A percentile compares a stretch with the other conserved stretches of the same genome.
phyloP scores from a whole-genome alignment of 2,797 vertebrate genomes.

The Apodemus agrarius region DNA sequence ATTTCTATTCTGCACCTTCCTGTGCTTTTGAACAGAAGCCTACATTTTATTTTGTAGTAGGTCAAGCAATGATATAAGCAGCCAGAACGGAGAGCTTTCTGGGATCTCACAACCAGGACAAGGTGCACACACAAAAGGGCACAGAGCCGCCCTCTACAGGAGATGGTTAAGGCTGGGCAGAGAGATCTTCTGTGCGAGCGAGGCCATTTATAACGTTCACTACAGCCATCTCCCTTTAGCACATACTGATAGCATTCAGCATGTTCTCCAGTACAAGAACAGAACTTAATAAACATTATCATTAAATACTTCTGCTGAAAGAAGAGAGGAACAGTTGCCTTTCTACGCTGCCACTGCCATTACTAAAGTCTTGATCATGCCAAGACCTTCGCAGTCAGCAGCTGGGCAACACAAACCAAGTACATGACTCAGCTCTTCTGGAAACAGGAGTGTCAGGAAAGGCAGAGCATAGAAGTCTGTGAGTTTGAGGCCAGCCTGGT shows the following conservation, averaged over 20 bases:
- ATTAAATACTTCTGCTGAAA: not conserved
- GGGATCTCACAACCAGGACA: not conserved
- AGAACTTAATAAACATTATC: not conserved
- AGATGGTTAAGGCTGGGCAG: not conserved
- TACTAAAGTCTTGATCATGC: not conserved
- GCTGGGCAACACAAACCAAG: not conserved
- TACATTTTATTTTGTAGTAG: not conserved
- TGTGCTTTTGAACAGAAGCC: not conserved
- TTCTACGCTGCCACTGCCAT: not conserved
- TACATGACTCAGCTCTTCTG: too few species aligned
- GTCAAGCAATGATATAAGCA: not conserved
- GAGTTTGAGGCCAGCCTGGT: not conserved
- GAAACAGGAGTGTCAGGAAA: not conserved
- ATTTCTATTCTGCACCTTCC: not conserved
- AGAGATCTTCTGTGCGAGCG: not conserved
- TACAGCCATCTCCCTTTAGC: not conserved
- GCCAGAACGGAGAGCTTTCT: not conserved
- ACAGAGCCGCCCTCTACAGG: accelerated
- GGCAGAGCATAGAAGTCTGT: not conserved
- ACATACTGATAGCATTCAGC: not conserved
- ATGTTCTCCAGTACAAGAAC: not conserved
- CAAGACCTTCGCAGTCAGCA: not conserved
- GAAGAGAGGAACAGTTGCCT: not conserved
- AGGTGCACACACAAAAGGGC: not conserved
- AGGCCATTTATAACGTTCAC: not conserved